Evolutionary conservation across 2,113 vertebrate species (phyloP).

Genomic region (Cebidichthys violaceus): DNA sequence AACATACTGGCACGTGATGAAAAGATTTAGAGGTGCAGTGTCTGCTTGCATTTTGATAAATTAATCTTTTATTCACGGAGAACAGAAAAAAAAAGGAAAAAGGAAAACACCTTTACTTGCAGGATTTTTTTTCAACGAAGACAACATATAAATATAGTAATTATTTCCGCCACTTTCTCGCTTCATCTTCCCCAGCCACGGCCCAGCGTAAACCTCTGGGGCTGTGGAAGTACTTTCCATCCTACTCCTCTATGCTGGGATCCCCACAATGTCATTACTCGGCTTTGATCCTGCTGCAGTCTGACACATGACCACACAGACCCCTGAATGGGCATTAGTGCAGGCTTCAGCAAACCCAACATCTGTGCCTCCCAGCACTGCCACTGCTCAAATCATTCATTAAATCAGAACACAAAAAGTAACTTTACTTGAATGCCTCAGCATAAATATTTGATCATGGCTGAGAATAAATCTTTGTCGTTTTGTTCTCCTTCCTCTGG

Average conservation of each 20-base stretch:
- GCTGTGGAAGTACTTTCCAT: conserved; percentile 81
- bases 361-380: conserved; percentile 87
- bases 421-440: conserved; percentile 98
- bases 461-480: conserved; percentile 98
- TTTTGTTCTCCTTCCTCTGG: conserved; percentile 77
- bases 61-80: neutral
- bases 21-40: conserved; percentile 5
- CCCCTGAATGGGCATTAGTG: conserved; percentile 89
- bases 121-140: conserved; percentile 2
- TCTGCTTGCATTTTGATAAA: neutral
- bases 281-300: conserved; percentile 89
- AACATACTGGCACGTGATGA: conserved; percentile 16
- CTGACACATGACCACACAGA: conserved; percentile 91
- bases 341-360: conserved; percentile 91
- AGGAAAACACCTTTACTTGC: conserved; percentile 1
- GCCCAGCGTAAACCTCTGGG: conserved; percentile 80
- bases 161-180: neutral
- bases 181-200: conserved; percentile 52
- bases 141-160: conserved; percentile 2
- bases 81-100: neutral
- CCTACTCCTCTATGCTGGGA: conserved; percentile 80
- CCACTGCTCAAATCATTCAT: conserved; percentile 94
- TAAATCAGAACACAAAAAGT: conserved; percentile 99
- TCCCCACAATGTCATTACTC: conserved; percentile 76
- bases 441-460: conserved; percentile 96